A percentile compares a stretch with the other conserved stretches of the same genome.
Evolutionary conservation across 2,888 invertebrate genomes (phyloP).

Genomic region (Drosophila leonis): DNA sequence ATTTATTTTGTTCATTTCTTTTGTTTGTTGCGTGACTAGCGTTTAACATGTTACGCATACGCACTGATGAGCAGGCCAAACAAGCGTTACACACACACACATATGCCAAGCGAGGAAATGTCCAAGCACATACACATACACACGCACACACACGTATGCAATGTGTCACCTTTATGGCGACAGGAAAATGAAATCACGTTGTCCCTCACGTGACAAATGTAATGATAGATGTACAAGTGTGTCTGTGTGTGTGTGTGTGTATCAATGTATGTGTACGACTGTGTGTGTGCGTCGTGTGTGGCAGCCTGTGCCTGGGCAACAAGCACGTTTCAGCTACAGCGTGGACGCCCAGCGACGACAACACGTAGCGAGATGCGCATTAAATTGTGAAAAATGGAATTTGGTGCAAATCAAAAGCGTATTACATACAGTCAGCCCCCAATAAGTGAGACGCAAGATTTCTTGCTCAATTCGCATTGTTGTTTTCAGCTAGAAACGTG

Average conservation of each 20-base stretch:
- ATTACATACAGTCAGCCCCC: slow-evolving; percentile 71
- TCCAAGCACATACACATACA: slow-evolving; percentile 23
- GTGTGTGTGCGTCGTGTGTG: slow-evolving; percentile 25
- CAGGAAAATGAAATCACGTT: slow-evolving; percentile 81
- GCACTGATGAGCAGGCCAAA: slow-evolving; percentile 46
- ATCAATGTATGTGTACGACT: slow-evolving; percentile 11
- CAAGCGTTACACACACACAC: slow-evolving; percentile 23
- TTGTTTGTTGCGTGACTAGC: slow-evolving; percentile 40
- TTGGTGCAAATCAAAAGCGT: slow-evolving; percentile 79
- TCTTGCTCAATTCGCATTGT: slow-evolving; percentile 10
- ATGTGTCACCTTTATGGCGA: slow-evolving; percentile 81
- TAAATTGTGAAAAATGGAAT: slow-evolving; percentile 81
- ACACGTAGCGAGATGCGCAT: slow-evolving; percentile 79
- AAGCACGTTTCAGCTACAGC: slow-evolving; percentile 60
- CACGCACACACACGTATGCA: slow-evolving; percentile 46
- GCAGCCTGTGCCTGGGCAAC: slow-evolving; percentile 28
- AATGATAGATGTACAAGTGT: slow-evolving; percentile 72
- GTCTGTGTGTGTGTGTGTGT: slow-evolving; percentile 20
- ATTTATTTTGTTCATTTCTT: slow-evolving; percentile 16
- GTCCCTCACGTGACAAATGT: slow-evolving; percentile 81
- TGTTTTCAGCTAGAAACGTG: slow-evolving; percentile 40
- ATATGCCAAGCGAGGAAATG: slow-evolving; percentile 17
- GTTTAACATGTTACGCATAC: slow-evolving; percentile 64
- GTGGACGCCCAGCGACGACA: slow-evolving; percentile 65
- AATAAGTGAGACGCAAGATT: slow-evolving; percentile 66